Evolutionary conservation across 2,797 vertebrate species (phyloP).

Genomic region (Coregonus ussuriensis): DNA sequence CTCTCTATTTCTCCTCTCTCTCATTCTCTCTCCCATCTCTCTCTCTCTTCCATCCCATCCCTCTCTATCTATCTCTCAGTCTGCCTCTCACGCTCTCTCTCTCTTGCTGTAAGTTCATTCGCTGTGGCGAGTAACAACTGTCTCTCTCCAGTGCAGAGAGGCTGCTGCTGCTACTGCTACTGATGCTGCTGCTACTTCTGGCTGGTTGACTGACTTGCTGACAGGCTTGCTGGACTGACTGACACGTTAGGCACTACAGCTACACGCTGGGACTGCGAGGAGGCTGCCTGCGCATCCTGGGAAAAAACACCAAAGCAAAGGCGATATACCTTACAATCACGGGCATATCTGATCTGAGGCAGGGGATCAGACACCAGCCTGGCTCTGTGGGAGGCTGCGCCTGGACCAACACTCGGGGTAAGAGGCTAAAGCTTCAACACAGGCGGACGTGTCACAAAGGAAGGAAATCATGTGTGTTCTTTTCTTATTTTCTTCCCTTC

Average conservation of each 20-base stretch:
- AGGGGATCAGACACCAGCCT: constrained; percentile 56
- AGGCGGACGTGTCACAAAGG: constrained; percentile 70
- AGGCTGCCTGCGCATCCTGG: background rate
- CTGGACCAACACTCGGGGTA: constrained; percentile 76
- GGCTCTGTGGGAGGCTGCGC: constrained; percentile 40
- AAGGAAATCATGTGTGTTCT: background rate
- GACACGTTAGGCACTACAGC: constrained; percentile 1
- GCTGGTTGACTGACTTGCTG: background rate
- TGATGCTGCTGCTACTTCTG: too few relatives aligned
- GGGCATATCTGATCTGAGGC: constrained; percentile 31
- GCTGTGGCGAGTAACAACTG: constrained; percentile 92
- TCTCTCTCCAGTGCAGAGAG: constrained; percentile 66
- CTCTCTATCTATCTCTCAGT: constrained; percentile 50
- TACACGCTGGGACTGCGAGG: constrained; percentile 1
- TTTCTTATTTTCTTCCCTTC: background rate
- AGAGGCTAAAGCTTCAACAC: constrained; percentile 65
- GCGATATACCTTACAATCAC: constrained; percentile 2
- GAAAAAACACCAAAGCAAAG: background rate
- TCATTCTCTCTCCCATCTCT: constrained; percentile 61
- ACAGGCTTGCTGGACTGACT: background rate
- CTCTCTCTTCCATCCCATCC: constrained; percentile 64
- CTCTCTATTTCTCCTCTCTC: constrained; percentile 58
- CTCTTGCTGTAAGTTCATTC: constrained; percentile 83
- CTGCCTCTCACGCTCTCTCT: constrained; percentile 57
- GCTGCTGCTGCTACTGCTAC: too few relatives aligned